These are phyloP conservation scores for Lithobates sylvaticus DNA, from an alignment of 2,797 vertebrate genomes.

Conservation along the genomic window DNA sequence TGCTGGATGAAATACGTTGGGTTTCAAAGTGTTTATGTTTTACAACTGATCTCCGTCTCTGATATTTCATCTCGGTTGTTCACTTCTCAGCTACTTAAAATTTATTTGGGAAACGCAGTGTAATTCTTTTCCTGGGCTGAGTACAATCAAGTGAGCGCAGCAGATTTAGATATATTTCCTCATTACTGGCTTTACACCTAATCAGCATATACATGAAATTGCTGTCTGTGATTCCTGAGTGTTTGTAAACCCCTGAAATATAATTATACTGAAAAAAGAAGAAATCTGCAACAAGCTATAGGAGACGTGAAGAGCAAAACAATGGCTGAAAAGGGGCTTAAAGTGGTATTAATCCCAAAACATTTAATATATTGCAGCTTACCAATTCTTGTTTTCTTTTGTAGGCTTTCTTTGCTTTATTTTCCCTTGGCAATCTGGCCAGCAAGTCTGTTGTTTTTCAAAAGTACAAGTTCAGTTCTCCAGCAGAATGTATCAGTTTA, in stretches of 20 bases:
- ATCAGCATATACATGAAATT: constrained; percentile 36
- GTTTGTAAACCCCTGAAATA: constrained; percentile 34
- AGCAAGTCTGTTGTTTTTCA: too few species aligned
- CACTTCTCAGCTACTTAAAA: neutral
- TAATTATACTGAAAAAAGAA: constrained; percentile 23
- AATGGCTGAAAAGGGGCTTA: too few species aligned
- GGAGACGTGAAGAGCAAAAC: too few species aligned
- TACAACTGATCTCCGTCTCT: neutral
- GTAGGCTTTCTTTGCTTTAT: too few species aligned
- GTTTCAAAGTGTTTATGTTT: constrained; percentile 39
- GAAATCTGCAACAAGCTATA: neutral
- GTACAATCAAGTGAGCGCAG: constrained; percentile 15
- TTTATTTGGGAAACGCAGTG: constrained; percentile 16
- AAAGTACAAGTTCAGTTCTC: too few species aligned
- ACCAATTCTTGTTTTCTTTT: too few species aligned
- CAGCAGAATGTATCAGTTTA: too few species aligned
- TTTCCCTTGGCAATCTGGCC: too few species aligned
- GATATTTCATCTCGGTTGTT: constrained; percentile 25
- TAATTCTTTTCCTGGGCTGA: constrained; percentile 21
- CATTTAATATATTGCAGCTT: too few species aligned
- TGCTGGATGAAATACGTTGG: constrained; percentile 1
- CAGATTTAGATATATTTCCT: constrained; percentile 24
- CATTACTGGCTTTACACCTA: constrained; percentile 22
- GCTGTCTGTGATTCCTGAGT: neutral
- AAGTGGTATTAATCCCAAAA: too few species aligned